Percentiles rank a stretch among this genome's conserved stretches.
These are phyloP conservation scores for Coleophora flavipennella DNA, from an alignment of 2,888 invertebrate species.

Conservation along the genomic window DNA sequence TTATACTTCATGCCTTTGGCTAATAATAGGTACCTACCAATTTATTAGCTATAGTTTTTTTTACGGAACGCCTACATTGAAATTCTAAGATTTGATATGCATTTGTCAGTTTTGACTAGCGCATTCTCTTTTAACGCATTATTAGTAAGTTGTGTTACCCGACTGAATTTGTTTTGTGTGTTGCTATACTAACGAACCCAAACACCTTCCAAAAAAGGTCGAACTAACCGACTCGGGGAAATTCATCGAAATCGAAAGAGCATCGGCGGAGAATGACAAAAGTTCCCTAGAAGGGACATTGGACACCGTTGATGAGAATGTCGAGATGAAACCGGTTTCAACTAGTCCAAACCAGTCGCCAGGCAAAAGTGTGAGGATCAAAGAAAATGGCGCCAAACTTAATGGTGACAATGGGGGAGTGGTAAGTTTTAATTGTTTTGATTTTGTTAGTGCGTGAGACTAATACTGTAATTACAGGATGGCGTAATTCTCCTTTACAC, in stretches of 20 bases:
- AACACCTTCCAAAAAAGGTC: slow-evolving; percentile 51
- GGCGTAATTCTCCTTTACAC: too few relatives aligned
- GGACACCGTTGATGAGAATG: slow-evolving; percentile 16
- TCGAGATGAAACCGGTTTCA: slow-evolving; percentile 20
- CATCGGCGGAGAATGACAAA: slow-evolving; percentile 23
- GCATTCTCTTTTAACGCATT: too few relatives aligned
- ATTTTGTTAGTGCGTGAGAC: too few relatives aligned
- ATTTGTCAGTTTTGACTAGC: too few relatives aligned
- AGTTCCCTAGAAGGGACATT: slow-evolving; percentile 15
- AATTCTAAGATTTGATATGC: too few relatives aligned
- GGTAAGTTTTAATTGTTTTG: too few relatives aligned
- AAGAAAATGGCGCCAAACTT: slow-evolving; percentile 53
- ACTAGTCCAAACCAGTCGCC: slow-evolving; percentile 52
- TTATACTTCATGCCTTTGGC: too few relatives aligned
- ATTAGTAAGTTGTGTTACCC: neutral
- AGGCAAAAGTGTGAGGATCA: slow-evolving; percentile 57
- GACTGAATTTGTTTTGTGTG: slow-evolving; percentile 23
- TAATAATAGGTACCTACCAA: too few relatives aligned
- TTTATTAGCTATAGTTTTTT: too few relatives aligned
- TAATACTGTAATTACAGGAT: too few relatives aligned
- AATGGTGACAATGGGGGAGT: slow-evolving; percentile 41
- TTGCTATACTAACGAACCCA: slow-evolving; percentile 45
- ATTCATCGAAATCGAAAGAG: slow-evolving; percentile 66
- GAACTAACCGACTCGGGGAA: slow-evolving; percentile 66
- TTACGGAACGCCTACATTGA: too few relatives aligned